These are phyloP conservation scores for Vulpes lagopus DNA, from an alignment of 2,113 vertebrate genomes.

Conservation along the genomic window DNA sequence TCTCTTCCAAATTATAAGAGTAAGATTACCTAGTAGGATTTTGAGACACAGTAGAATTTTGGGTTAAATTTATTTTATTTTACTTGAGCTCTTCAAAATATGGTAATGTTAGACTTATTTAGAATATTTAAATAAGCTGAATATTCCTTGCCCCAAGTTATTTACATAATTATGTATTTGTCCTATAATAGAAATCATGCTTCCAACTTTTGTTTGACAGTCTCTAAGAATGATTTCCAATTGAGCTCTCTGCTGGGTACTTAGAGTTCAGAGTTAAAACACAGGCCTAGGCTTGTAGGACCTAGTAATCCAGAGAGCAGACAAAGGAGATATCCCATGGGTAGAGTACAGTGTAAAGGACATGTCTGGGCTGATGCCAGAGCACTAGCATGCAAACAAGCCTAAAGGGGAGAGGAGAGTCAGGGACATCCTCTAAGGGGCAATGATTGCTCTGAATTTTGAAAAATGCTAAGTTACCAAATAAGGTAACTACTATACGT, in stretches of 20 bases:
- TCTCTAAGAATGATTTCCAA: background rate
- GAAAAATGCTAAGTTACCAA: background rate
- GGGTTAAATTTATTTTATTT: background rate
- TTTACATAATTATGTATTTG: constrained; percentile 2
- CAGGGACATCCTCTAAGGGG: background rate
- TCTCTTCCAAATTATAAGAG: background rate
- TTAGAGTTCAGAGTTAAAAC: background rate
- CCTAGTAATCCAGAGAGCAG: background rate
- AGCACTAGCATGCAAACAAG: no score
- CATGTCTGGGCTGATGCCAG: background rate
- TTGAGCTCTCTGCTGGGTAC: background rate
- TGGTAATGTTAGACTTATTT: background rate
- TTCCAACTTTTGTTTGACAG: background rate
- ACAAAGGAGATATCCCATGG: background rate
- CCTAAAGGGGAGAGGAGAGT: background rate
- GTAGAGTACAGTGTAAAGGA: background rate
- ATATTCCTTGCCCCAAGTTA: background rate
- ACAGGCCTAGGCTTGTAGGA: background rate
- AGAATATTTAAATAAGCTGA: background rate
- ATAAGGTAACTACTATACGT: background rate
- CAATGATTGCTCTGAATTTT: background rate
- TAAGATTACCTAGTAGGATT: background rate
- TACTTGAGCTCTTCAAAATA: background rate
- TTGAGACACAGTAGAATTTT: background rate
- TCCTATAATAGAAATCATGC: background rate